Base-by-base conservation (phyloP, 2,797 vertebrate species). In the Halcyon badia region DNA sequence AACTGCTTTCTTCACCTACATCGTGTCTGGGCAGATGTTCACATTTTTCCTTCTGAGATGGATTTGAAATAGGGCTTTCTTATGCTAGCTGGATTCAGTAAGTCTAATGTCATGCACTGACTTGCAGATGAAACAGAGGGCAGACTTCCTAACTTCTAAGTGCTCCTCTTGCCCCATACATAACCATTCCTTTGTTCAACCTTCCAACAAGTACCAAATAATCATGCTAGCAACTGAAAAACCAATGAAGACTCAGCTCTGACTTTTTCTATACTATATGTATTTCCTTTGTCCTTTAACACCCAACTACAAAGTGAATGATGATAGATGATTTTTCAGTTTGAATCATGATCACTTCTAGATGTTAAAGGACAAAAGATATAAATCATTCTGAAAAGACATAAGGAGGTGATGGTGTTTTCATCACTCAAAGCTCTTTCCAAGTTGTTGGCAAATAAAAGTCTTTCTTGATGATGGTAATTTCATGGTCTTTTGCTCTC, bases 201-300 rank as follows among this genome's bases (percentile, higher is more conserved):
- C 6, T 92, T 83, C 19, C 39, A 75, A 39, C 49, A 58, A 11
- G 7, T 75, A 44, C 11, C 24, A 72, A 62, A 76, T 60, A 37
- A 69, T 76, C 11, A 30, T 20, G 6, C 9, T 69, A 65, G 21
- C 21, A 72, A 58, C 57, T 54, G 37, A 58, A 85, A 82, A 91
- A 9, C 3, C 71, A 77, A 2, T 44, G 39, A 28, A 82, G 16
- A 66, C 10, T 91, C 4, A 3, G 4, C 3, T 78, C 8, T 61
- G 30, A 24, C 31, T 20, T 89, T 66, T 85, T 62, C 65, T n/a
- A 25, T 48, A 21, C 6, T 33, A 22, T 66, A 57, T 90, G 18
- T 86, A 73, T 91, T 88, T 91, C 58, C 72, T 96, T 92, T 95
- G 92, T 95, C 91, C 92, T 96, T 96, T 95, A 91, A 62, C 51